Base-by-base conservation (phyloP, 2,797 vertebrate species). In the Rhinichthys osculus region DNA sequence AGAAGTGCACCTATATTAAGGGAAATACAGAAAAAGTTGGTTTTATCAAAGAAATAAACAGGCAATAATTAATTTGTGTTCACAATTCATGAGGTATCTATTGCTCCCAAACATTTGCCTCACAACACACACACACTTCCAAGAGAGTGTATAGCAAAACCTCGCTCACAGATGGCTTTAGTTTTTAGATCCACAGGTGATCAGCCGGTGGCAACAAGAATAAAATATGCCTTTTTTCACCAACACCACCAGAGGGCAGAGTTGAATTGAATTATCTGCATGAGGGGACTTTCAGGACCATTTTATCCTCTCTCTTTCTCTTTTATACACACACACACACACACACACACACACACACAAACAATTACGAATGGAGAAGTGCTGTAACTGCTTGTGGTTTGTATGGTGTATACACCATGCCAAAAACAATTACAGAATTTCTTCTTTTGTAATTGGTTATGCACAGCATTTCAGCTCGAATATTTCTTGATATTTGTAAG, bases 161-260 rank as follows among this genome's bases (percentile, higher is more conserved):
- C 38, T 27, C 5, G 0, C 54, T 9, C 77, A 7, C 57, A 27
- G 35, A 62, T 42, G 16, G 16, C 17, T 67, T 35, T 33, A n/a
- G 78, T 16, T 67, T 14, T 57, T 23, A 30, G 52, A 71, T 70
- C n/a, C 50, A 57, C 62, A 84, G 74, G 19, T 78, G 66, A 44
- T 59, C n/a, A 7, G 21, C 71, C 40, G 33, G 35, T 82, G 40
- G 38, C 23, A 11, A 62, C 3, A 10, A 50, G 57, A 50, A 47
- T 47, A 71, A 38, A 40, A 42, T 21, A 38, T 17, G 23, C 1
- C 5, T 17, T 47, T 47, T 42, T 44, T 44, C 1, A 23, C 44
- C 59, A 78, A 44, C 27, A 78, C 76, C 83, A 72, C 83, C 38
- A 85, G 76, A 62, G 83, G 27, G 83, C 83, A 84, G 66, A 78